phyloP scores from a whole-genome alignment of 1,140 invertebrate genomes.

The Lineus longissimus region DNA sequence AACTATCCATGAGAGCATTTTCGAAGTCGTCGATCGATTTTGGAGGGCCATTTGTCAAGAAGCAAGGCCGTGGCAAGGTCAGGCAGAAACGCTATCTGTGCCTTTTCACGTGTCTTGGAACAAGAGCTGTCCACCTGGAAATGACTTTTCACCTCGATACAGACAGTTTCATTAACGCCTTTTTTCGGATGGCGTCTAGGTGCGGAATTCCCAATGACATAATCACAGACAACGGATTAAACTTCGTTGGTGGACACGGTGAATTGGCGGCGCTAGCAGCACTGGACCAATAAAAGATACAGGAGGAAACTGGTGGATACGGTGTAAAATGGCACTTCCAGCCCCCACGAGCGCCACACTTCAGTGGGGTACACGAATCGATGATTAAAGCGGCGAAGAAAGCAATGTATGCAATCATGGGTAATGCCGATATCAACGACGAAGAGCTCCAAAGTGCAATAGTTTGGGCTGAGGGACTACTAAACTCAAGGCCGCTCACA shows the following conservation, averaged over 20 bases:
- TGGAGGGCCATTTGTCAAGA: conserved; percentile 13
- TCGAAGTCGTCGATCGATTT: conserved; percentile 5
- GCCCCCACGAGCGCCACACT: conserved; percentile 13
- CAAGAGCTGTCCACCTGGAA: conserved; percentile 17
- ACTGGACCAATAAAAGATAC: neutral
- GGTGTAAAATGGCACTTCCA: no score
- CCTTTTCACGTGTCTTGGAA: conserved; percentile 16
- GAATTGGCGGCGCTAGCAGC: neutral
- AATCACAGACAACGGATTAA: conserved; percentile 16
- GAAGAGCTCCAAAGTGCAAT: conserved; percentile 15
- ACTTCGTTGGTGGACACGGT: conserved; percentile 12
- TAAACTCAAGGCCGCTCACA: conserved; percentile 10
- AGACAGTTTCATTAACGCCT: conserved; percentile 9
- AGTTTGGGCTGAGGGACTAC: conserved; percentile 5
- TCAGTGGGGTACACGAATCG: conserved; percentile 9
- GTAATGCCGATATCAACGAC: neutral
- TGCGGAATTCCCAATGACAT: conserved; percentile 10
- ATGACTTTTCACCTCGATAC: conserved; percentile 9
- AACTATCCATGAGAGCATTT: no score
- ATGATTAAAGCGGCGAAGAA: conserved; percentile 11
- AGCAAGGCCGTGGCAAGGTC: conserved; percentile 9
- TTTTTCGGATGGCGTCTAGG: conserved; percentile 2
- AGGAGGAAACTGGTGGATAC: neutral
- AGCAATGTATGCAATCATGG: neutral
- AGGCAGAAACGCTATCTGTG: conserved; percentile 14